Evolutionary conservation across 2,797 vertebrate species (phyloP).

Genomic region (Phalloptychus januarius): DNA sequence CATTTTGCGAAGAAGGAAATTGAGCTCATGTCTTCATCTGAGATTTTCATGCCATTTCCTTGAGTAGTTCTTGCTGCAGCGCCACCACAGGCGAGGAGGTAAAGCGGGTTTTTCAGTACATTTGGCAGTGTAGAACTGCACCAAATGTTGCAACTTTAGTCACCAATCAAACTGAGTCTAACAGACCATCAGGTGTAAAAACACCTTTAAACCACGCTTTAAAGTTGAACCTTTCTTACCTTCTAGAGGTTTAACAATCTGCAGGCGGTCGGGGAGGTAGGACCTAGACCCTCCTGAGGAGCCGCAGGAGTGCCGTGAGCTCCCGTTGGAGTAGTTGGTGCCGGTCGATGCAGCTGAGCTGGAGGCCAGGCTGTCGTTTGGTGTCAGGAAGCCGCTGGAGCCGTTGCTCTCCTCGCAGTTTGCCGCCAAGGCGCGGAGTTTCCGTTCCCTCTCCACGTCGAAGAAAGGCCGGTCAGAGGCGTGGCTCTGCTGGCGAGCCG

Average conservation of each 20-base stretch:
- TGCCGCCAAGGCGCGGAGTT: conserved; percentile 76
- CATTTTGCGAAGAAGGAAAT: no score
- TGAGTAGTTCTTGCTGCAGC: no score
- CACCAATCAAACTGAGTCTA: no score
- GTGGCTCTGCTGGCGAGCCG: conserved; percentile 83
- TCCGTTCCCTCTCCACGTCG: conserved; percentile 83
- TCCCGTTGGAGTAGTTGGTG: conserved; percentile 85
- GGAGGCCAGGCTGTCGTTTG: conserved; percentile 80
- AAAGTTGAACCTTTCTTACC: conserved; percentile 67
- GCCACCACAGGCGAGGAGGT: no score
- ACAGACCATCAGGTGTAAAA: no score
- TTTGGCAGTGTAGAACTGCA: no score
- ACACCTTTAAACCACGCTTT: neutral
- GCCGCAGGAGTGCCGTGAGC: conserved; percentile 81
- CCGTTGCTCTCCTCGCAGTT: conserved; percentile 71
- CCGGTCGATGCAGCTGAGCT: conserved; percentile 76
- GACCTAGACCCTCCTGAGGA: conserved; percentile 85
- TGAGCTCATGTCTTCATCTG: neutral
- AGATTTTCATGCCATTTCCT: no score
- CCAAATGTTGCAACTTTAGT: no score
- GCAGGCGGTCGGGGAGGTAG: conserved; percentile 87
- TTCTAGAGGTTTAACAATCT: conserved; percentile 91
- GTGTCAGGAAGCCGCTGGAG: conserved; percentile 86
- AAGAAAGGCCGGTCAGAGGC: conserved; percentile 83
- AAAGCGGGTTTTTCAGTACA: no score